Base-by-base conservation (phyloP, 2,113 vertebrate species). In the Nematolebias whitei region DNA sequence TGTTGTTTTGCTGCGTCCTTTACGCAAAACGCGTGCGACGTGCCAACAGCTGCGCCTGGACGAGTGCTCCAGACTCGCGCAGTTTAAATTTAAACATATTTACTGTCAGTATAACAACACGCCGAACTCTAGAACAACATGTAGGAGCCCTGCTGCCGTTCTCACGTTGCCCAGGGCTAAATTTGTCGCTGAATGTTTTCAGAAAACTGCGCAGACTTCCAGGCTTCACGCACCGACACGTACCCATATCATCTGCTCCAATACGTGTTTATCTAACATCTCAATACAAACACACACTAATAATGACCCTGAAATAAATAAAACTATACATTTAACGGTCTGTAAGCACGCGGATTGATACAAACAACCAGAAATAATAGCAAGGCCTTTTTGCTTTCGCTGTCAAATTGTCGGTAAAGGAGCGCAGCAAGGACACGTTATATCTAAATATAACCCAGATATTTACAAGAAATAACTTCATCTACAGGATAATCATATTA, bases 351-450 rank as follows among this genome's bases (percentile, higher is more conserved):
- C 14, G 72, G 39, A 39, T 76, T 43, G n/a, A 2, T 44, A 8
- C 44, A 8, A 41, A 51, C 47, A 29, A 39, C 0, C 8, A 2
- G 12, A 26, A 4, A 54, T 61, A 65, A 20, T n/a, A 18, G 67
- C 57, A 49, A 87, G 88, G 90, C 85, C 88, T 39, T 60, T n/a
- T 45, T 70, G 74, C 67, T 57, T 74, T 74, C 43, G 69, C 79
- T 82, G 62, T 73, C 83, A 78, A 82, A 79, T 79, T 83, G 56
- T 69, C 57, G 56, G 73, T 76, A 87, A 87, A 89, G 79, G 85
- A 88, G 84, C 76, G 23, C 62, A 70, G 76, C 83, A 35, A 71
- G 26, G 19, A 75, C 69, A 23, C 38, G 49, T 43, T 43, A 12
- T 15, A 65, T n/a, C 9, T 24, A 3, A 24, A 39, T 14, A 5